Base-by-base conservation (phyloP, 2,888 invertebrate genomes). In the Drosophila testacea region DNA sequence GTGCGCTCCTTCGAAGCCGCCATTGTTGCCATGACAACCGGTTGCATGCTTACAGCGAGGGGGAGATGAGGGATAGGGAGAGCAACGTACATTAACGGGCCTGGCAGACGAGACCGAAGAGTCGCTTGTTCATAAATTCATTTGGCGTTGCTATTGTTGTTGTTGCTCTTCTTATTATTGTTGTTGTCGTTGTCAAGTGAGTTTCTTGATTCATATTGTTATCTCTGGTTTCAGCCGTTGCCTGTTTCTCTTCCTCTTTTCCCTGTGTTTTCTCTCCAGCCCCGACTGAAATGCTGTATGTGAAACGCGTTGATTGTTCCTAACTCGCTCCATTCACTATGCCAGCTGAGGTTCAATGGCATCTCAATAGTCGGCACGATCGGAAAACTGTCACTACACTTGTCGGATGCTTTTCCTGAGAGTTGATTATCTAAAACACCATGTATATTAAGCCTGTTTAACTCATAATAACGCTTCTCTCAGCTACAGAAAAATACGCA, bases 1-100 rank as follows among this genome's bases (percentile, higher is more conserved):
- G 77, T 72, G 48, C 75, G 73, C 82, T 85, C 83, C 78, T 85
- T 85, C 83, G 82, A 65, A 57, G 73, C 86, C 79, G 82, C 85
- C 86, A 83, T 87, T 83, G 88, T 89, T 88, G 75, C 80, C 76
- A 90, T 89, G 86, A 56, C 81, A 83, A 88, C 88, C 73, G 75
- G 60, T 61, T 77, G 77, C 77, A 73, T 66, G 65, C 36, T 42
- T 47, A 41, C 22, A 16, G 0, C n/a, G 10, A n/a, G 32, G 34
- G 44, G 47, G 36, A 64, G 16, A 50, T 9, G 11, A 54, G 36
- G 34, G 52, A 56, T n/a, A 66, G 42, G 32, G 59, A 50, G 38
- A 51, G 48, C 27, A 39, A 51, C 51, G 39, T 44, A 30, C 54
- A 42, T 48, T 41, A 46, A 42, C 32, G 73, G 47, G 11, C 11